Evolutionary conservation across 2,888 invertebrate species (phyloP).

Genomic region (Drosophila suboccidentalis): DNA sequence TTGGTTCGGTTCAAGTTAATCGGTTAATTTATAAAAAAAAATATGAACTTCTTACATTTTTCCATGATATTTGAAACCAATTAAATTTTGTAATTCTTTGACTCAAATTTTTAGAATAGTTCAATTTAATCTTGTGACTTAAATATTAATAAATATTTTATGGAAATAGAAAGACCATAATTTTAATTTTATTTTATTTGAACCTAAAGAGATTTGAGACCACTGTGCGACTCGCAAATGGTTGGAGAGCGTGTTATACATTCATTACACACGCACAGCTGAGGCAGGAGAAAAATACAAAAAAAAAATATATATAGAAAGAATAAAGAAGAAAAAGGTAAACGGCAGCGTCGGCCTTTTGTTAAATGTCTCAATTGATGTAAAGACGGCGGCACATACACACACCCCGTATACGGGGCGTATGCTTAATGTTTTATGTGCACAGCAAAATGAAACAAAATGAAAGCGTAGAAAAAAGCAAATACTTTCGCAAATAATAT

Average conservation of each 20-base stretch:
- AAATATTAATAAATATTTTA: too few relatives aligned
- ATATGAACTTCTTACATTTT: too few relatives aligned
- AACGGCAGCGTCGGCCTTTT: conserved; percentile 67
- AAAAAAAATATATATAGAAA: not conserved
- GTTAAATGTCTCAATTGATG: conserved; percentile 78
- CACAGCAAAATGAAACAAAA: conserved; percentile 27
- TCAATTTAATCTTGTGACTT: too few relatives aligned
- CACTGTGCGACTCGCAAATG: conserved; percentile 38
- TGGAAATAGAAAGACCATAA: not conserved
- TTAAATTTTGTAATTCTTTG: too few relatives aligned
- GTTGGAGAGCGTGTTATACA: conserved; percentile 58
- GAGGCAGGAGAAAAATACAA: not conserved
- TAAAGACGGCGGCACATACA: conserved; percentile 29
- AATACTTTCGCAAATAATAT: conserved; percentile 52
- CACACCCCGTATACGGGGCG: conserved; percentile 31
- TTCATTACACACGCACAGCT: conserved; percentile 59
- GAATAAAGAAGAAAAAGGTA: conserved; percentile 54
- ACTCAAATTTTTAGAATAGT: too few relatives aligned
- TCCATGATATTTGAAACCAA: too few relatives aligned
- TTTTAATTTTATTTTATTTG: not conserved
- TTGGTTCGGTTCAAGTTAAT: too few relatives aligned
- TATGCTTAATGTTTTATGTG: conserved; percentile 62
- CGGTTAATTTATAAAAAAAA: too few relatives aligned
- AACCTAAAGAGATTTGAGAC: not conserved
- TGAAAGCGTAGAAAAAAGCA: conserved; percentile 19